A percentile compares a stretch with the other conserved stretches of the same genome.
These are phyloP conservation scores for Atopsyche davidsoni DNA, from an alignment of 1,140 invertebrate genomes.

Conservation along the genomic window DNA sequence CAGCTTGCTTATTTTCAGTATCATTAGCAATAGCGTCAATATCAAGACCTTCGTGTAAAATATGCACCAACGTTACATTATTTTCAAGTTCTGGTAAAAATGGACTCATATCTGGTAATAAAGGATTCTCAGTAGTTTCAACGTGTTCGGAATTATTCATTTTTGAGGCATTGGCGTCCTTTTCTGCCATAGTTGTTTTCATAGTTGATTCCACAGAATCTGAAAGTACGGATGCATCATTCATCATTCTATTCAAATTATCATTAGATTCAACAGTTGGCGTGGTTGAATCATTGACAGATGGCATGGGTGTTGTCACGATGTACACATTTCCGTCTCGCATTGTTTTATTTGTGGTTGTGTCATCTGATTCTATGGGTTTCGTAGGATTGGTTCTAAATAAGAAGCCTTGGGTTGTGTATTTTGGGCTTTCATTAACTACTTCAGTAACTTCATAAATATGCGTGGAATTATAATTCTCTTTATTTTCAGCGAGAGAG, in stretches of 20 bases:
- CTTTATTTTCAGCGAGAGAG: neutral
- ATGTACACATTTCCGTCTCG: conserved; percentile 25
- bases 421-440: conserved; percentile 17
- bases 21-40: conserved; percentile 33
- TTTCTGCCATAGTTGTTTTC: neutral
- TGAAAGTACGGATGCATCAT: conserved; percentile 2
- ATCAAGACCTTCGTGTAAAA: conserved; percentile 47
- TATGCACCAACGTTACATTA: conserved; percentile 50
- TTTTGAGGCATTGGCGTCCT: neutral
- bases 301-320: conserved; percentile 10
- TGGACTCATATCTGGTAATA: conserved; percentile 53
- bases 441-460: conserved; percentile 28
- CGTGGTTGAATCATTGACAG: conserved; percentile 10
- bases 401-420: conserved; percentile 17
- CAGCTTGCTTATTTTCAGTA: conserved; percentile 28
- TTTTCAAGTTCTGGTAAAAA: conserved; percentile 57
- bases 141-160: neutral
- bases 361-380: neutral
- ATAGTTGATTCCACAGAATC: neutral
- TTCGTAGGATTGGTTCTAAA: conserved; percentile 7
- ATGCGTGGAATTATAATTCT: conserved; percentile 3
- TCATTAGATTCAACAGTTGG: neutral
- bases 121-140: conserved; percentile 6
- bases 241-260: conserved; percentile 10
- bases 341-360: conserved; percentile 3